A percentile compares a stretch with the other conserved stretches of the same genome.
These are phyloP conservation scores for Acanthochromis polyacanthus DNA, from an alignment of 2,113 vertebrate species.

Conservation along the genomic window DNA sequence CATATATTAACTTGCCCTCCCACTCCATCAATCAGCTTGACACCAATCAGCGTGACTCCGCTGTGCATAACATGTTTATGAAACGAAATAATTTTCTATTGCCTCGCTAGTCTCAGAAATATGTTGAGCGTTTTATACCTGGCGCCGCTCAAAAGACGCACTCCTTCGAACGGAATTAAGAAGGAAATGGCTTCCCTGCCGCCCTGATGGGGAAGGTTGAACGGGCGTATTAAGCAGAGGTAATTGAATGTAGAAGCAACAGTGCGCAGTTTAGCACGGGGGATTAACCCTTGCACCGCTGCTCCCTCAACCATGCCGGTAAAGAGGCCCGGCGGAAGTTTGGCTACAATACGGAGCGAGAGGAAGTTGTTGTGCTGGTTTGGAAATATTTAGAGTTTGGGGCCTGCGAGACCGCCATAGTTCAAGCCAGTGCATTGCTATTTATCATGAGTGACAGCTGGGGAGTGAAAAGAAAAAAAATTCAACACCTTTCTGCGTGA, in stretches of 20 bases:
- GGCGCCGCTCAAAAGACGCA: constrained; percentile 50
- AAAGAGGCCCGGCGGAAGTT: constrained; percentile 6
- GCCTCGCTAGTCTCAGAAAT: constrained; percentile 48
- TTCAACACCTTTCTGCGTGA: constrained; percentile 64
- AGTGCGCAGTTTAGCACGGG: constrained; percentile 54
- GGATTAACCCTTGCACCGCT: constrained; percentile 67
- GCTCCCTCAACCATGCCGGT: constrained; percentile 36
- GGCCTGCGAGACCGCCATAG: constrained; percentile 40
- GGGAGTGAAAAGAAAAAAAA: constrained; percentile 33
- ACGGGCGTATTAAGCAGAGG: constrained; percentile 69
- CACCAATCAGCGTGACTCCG: constrained; percentile 66
- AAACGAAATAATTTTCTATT: constrained; percentile 58
- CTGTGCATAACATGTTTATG: constrained; percentile 65
- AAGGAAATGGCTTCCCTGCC: constrained; percentile 58
- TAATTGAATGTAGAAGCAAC: constrained; percentile 79
- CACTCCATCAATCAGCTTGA: constrained; percentile 71
- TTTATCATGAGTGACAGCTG: constrained; percentile 71
- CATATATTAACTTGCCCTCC: constrained; percentile 64
- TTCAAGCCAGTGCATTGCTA: constrained; percentile 63
- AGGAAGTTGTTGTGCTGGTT: constrained; percentile 20
- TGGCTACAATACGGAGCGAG: neutral
- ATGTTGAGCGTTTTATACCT: constrained; percentile 53
- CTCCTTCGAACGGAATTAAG: constrained; percentile 60
- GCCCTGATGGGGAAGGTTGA: constrained; percentile 67
- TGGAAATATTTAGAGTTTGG: constrained; percentile 56